Conservation (phyloP, 2,797 vertebrate species). For the Poecilia gillii region DNA sequence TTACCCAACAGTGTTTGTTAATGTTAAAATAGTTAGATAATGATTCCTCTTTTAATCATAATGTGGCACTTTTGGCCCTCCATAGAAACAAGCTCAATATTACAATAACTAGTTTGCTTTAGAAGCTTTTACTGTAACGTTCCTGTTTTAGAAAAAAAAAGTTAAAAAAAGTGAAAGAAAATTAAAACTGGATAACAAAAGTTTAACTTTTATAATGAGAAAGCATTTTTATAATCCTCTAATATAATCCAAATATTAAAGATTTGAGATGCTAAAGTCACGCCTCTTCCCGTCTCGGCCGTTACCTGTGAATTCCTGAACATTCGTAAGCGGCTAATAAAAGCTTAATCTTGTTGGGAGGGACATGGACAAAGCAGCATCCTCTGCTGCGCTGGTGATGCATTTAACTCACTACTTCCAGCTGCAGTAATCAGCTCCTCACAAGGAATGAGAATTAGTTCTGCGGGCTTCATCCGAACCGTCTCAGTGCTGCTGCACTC, state of each 20-base stretch:
- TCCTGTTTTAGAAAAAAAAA: neutral
- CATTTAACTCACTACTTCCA: slow-evolving; percentile 35
- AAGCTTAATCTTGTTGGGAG: slow-evolving; percentile 41
- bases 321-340: slow-evolving; percentile 20
- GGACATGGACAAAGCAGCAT: slow-evolving; percentile 25
- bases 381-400: slow-evolving; percentile 32
- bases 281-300: neutral
- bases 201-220: neutral
- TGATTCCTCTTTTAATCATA: neutral
- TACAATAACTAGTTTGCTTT: too few relatives aligned
- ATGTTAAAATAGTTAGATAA: neutral
- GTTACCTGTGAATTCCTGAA: neutral
- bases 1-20: neutral
- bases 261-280: neutral
- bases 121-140: neutral
- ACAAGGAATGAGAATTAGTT: slow-evolving; percentile 51
- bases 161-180: neutral
- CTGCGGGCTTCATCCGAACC: slow-evolving; percentile 19
- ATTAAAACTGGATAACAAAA: neutral
- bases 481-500: slow-evolving; percentile 33
- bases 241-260: neutral
- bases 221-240: neutral
- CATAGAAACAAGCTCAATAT: neutral
- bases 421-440: slow-evolving; percentile 28
- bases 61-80: neutral